Percentiles rank a stretch among this genome's conserved stretches.
Evolutionary conservation across 2,113 vertebrate species (phyloP).

Genomic region (Colaptes auratus): DNA sequence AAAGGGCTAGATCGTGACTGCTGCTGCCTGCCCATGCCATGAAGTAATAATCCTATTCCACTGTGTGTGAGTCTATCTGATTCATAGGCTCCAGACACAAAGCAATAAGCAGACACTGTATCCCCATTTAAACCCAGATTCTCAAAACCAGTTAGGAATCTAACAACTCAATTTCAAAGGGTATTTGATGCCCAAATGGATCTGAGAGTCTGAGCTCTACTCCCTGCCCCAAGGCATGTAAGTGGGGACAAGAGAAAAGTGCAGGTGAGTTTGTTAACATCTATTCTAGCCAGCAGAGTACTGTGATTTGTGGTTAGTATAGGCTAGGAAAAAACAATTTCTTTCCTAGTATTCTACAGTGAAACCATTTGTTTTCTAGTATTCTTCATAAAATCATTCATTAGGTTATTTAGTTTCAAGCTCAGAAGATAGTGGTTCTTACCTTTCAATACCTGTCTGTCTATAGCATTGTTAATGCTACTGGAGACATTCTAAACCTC

Average conservation of each 20-base stretch:
- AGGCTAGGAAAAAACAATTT: not conserved
- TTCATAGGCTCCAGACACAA: conserved; percentile 66
- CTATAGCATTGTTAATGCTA: not conserved
- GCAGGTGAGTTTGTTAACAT: not conserved
- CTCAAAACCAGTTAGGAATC: conserved; percentile 40
- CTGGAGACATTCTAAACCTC: not conserved
- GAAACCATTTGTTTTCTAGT: not conserved
- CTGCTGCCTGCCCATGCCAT: conserved; percentile 43
- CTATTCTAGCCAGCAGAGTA: not conserved
- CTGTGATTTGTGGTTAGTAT: not conserved
- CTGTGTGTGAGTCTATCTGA: conserved; percentile 48
- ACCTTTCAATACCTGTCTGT: not conserved
- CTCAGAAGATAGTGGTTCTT: not conserved
- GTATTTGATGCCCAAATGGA: conserved; percentile 15
- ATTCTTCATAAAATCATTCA: not conserved
- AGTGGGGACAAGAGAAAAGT: not conserved
- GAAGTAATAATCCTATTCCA: conserved; percentile 65
- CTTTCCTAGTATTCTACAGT: not conserved
- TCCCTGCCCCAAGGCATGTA: not conserved
- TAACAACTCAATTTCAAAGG: conserved; percentile 43
- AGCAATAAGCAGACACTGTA: conserved; percentile 62
- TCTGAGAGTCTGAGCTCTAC: not conserved
- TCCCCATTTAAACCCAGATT: conserved; percentile 53
- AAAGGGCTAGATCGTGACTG: conserved; percentile 50
- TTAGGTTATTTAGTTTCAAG: not conserved